Conservation (phyloP, 2,888 invertebrate genomes). For the Anodontia alba region DNA sequence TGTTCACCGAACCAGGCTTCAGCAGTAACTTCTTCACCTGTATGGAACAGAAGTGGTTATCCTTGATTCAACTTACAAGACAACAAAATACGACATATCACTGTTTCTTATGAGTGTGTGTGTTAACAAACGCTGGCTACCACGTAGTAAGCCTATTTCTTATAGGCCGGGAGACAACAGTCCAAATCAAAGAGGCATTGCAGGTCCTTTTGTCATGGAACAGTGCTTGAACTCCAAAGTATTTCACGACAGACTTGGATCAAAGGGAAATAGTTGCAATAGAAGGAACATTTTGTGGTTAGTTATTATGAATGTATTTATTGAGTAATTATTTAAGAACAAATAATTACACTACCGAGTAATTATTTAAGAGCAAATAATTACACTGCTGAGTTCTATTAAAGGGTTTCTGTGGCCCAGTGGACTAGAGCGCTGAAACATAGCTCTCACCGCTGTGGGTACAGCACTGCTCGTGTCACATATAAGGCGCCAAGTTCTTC, state of each 20-base stretch:
- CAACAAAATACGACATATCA: constrained; percentile 44
- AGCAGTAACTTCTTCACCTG: constrained; percentile 31
- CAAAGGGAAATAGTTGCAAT: constrained; percentile 9
- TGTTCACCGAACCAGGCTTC: constrained; percentile 38
- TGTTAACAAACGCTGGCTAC: constrained; percentile 49
- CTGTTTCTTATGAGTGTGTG: constrained; percentile 45
- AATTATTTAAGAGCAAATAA: no score
- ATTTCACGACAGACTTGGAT: constrained; percentile 19
- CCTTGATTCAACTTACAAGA: constrained; percentile 53
- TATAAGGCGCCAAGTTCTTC: no score
- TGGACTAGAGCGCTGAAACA: no score
- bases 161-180: background rate
- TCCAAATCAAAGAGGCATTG: background rate
- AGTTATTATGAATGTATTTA: no score
- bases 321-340: no score
- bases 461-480: no score
- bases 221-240: background rate
- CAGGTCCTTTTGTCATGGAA: background rate
- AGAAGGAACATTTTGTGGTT: background rate
- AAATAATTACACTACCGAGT: no score
- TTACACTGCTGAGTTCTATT: no score
- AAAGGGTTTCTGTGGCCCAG: no score
- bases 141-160: constrained; percentile 41
- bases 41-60: constrained; percentile 52
- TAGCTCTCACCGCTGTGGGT: no score